A percentile compares a stretch with the other conserved stretches of the same genome.
Evolutionary conservation across 2,888 invertebrate genomes (phyloP).

Genomic region (Geophilus truncorum): DNA sequence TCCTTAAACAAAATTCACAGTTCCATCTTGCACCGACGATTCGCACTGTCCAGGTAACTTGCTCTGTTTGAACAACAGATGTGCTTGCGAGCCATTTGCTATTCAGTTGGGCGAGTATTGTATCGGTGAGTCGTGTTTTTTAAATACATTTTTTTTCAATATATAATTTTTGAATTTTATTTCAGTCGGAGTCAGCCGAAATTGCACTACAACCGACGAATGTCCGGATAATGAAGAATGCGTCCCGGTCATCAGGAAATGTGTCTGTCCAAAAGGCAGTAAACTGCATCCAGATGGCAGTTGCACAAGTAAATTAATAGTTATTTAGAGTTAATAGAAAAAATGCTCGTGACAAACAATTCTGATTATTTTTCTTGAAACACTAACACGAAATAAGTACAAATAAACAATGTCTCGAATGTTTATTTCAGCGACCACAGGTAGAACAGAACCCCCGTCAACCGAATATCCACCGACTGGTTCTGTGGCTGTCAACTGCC

Average conservation of each 20-base stretch:
- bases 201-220: conserved; percentile 43
- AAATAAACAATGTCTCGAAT: not conserved
- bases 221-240: conserved; percentile 43
- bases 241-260: conserved; percentile 48
- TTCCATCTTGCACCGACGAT: conserved; percentile 40
- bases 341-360: too few relatives aligned
- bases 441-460: conserved; percentile 39
- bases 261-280: conserved; percentile 36
- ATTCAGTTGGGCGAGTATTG: conserved; percentile 41
- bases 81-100: conserved; percentile 41
- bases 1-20: conserved; percentile 32
- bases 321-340: not conserved
- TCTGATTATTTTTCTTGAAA: too few relatives aligned
- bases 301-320: conserved; percentile 34
- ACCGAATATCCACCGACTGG: conserved; percentile 35
- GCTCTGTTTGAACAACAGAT: conserved; percentile 40
- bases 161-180: not conserved
- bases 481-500: conserved; percentile 62
- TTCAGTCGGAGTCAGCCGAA: conserved; percentile 39
- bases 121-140: conserved; percentile 37
- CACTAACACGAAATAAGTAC: too few relatives aligned
- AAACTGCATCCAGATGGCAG: conserved; percentile 29
- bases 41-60: conserved; percentile 42
- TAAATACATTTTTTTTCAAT: not conserved
- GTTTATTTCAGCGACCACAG: not conserved